Evolutionary conservation across 1,140 invertebrate genomes (phyloP).

Genomic region (Apolygus lucorum): DNA sequence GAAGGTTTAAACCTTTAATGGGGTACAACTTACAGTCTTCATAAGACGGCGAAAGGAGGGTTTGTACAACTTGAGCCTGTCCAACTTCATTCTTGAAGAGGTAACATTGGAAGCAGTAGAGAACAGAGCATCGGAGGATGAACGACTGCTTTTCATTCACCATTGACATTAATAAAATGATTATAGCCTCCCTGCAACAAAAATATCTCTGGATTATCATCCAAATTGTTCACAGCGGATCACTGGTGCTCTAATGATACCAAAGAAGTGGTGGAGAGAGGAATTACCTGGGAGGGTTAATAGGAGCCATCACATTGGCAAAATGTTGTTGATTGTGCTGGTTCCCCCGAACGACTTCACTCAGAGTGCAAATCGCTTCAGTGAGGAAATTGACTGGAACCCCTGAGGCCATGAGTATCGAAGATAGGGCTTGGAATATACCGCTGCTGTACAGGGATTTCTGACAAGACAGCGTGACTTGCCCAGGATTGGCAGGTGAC

Average conservation of each 20-base stretch:
- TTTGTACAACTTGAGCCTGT: conserved; percentile 81
- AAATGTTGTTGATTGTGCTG: conserved; percentile 87
- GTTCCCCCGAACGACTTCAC: conserved; percentile 88
- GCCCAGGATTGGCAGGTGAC: conserved; percentile 75
- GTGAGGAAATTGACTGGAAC: conserved; percentile 93
- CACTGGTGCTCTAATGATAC: no score
- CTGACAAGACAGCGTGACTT: conserved; percentile 74
- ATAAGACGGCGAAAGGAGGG: conserved; percentile 69
- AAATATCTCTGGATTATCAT: neutral
- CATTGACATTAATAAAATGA: conserved; percentile 96
- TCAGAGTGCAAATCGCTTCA: conserved; percentile 91
- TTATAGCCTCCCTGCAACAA: conserved; percentile 67
- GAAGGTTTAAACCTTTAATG: no score
- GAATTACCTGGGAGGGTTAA: conserved; percentile 69
- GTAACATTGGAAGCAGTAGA: conserved; percentile 96
- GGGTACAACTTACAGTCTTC: conserved; percentile 1
- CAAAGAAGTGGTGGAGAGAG: neutral
- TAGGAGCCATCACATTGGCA: conserved; percentile 82
- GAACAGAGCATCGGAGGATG: conserved; percentile 79
- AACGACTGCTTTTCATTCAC: conserved; percentile 97
- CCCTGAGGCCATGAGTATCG: conserved; percentile 89
- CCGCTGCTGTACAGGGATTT: conserved; percentile 77
- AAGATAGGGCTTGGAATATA: conserved; percentile 70
- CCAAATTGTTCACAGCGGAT: no score
- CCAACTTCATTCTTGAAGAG: conserved; percentile 87